phyloP scores from a whole-genome alignment of 2,113 vertebrate genomes.

The Chloropsis cyanopogon region DNA sequence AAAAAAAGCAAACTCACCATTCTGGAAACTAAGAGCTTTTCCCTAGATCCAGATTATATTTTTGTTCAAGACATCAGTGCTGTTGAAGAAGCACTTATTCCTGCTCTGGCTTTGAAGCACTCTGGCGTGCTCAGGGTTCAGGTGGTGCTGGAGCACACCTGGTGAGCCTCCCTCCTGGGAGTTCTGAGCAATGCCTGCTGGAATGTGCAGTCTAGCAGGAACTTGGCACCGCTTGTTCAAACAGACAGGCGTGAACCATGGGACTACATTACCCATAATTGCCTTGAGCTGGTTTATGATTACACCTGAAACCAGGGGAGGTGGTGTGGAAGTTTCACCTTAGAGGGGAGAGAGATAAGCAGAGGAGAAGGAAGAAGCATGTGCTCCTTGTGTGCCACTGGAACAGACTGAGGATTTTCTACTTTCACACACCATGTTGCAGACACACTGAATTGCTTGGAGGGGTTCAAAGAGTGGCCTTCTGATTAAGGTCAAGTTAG shows the following conservation, averaged over 20 bases:
- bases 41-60: background rate
- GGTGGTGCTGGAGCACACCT: conserved; percentile 26
- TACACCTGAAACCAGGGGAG: conserved; percentile 68
- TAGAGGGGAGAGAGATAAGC: background rate
- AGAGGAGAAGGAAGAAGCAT: background rate
- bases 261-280: conserved; percentile 74
- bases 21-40: background rate
- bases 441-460: background rate
- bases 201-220: conserved; percentile 54
- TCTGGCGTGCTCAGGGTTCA: background rate
- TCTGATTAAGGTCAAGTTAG: background rate
- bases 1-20: conserved; percentile 59
- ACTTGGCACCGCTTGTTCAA: background rate
- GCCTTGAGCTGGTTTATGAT: background rate
- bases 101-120: background rate
- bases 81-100: background rate
- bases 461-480: background rate
- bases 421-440: accelerated
- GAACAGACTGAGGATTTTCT: background rate
- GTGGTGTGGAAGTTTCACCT: conserved; percentile 58
- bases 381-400: background rate
- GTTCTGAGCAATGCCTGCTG: conserved; percentile 32
- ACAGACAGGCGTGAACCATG: background rate
- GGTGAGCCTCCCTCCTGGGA: background rate
- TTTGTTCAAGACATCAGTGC: conserved; percentile 8